These are phyloP conservation scores for Forbesichthys agassizii DNA, from an alignment of 2,113 vertebrate genomes.

Conservation along the genomic window DNA sequence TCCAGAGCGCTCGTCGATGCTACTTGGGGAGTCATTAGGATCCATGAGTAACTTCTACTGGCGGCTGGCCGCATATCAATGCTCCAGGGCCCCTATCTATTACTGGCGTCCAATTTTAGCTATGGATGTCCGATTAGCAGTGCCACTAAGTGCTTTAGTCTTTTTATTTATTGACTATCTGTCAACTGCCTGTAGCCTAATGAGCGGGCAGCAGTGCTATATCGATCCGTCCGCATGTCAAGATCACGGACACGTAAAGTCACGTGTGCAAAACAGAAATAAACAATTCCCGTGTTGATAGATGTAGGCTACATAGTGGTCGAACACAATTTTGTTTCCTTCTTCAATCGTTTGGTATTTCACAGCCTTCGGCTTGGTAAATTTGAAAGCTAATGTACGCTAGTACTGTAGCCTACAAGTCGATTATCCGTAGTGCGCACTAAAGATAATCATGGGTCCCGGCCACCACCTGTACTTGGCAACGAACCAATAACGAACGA, in stretches of 20 bases:
- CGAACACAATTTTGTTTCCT: not conserved
- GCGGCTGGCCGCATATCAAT: constrained; percentile 57
- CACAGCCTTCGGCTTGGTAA: constrained; percentile 22
- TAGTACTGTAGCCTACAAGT: constrained; percentile 8
- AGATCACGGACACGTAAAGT: constrained; percentile 34
- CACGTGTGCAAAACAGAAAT: constrained; percentile 5
- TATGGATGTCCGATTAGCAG: constrained; percentile 55
- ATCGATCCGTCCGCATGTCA: constrained; percentile 50
- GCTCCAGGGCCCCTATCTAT: constrained; percentile 62
- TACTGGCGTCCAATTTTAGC: constrained; percentile 69
- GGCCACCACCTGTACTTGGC: too few species aligned
- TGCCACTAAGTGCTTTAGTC: constrained; percentile 63
- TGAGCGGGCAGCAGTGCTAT: constrained; percentile 30
- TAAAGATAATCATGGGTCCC: constrained; percentile 36
- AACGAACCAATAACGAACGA: not conserved
- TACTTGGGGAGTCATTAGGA: constrained; percentile 48
- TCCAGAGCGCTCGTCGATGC: constrained; percentile 14
- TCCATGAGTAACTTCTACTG: constrained; percentile 50
- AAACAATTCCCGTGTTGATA: not conserved
- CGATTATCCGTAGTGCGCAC: constrained; percentile 51
- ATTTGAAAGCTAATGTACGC: constrained; percentile 39
- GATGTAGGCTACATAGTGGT: not conserved
- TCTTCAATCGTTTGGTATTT: constrained; percentile 13
- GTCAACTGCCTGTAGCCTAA: constrained; percentile 43
- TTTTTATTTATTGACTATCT: constrained; percentile 59